Evolutionary conservation across 2,113 vertebrate genomes (phyloP).

Genomic region (Neofelis nebulosa): DNA sequence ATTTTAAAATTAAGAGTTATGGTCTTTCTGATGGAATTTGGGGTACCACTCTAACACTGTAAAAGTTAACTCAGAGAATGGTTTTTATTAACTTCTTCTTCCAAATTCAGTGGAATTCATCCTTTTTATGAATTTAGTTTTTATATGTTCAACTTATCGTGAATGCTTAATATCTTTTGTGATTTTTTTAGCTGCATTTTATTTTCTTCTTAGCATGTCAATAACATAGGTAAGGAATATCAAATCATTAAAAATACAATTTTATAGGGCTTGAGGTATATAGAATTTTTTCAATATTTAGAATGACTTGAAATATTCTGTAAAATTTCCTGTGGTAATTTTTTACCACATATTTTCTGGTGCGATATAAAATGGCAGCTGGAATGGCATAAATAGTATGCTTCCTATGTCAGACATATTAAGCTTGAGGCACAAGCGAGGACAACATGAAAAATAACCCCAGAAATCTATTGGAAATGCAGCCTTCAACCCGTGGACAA

Average conservation of each 20-base stretch:
- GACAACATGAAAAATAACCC: background rate
- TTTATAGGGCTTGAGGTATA: background rate
- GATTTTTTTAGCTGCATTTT: background rate
- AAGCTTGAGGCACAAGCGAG: background rate
- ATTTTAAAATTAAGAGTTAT: background rate
- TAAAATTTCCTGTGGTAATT: background rate
- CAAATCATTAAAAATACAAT: background rate
- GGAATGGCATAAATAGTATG: background rate
- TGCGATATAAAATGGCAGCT: background rate
- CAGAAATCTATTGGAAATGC: background rate
- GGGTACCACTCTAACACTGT: background rate
- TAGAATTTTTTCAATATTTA: background rate
- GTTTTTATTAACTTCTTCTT: background rate
- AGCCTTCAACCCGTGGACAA: background rate
- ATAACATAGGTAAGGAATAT: background rate
- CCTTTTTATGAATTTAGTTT: background rate
- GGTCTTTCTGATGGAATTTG: background rate
- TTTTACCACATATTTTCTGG: background rate
- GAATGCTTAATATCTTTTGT: background rate
- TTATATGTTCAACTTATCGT: background rate
- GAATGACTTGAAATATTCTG: background rate
- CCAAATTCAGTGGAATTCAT: background rate
- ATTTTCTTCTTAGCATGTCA: background rate
- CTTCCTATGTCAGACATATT: background rate
- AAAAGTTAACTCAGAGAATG: background rate